Evolutionary conservation across 2,888 invertebrate genomes (phyloP), one percentile per base, ranked within the genome.

Genomic region (Cerastis rubricosa): DNA sequence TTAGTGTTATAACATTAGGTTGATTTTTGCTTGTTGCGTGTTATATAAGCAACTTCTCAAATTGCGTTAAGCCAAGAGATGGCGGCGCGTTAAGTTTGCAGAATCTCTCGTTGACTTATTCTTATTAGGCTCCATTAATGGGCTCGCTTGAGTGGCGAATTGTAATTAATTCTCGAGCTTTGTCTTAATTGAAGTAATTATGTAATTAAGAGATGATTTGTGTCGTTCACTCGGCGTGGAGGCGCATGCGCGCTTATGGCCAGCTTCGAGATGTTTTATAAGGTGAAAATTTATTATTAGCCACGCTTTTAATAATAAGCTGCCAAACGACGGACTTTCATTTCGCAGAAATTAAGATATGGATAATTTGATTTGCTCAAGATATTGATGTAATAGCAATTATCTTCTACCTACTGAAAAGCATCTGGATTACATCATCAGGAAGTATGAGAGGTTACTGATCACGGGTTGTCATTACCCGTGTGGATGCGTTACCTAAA

Each of bases 61-160:
- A 73, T 78, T 85, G 83, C 65, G 81, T 81, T 76, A 78, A 72
- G 85, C 78, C 82, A 66, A 78, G 86, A 80, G 76, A 70, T 76
- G 83, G 74, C 71, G 78, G 86, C 84, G 86, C 74, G 85, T 83
- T 81, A 82, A 89, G 89, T 89, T 89, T 88, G 86, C 88, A 85
- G 90, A 93, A 91, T 90, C 92, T 90, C 91, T 90, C 88, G 90
- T 90, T 90, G 89, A 89, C 90, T 90, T 91, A 90, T 90, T 90
- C 90, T 90, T 91, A 91, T 90, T 90, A 89, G 86, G 78, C 84
- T 72, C 83, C 80, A 83, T 86, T 86, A 87, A 81, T 80, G 74
- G 86, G 72, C 82, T 74, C 83, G 86, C 84, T 78, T 80, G 83
- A 85, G 88, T 86, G 85, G 85, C 78, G 79, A 81, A 86, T 85